Evolutionary conservation across 2,888 invertebrate species (phyloP), one percentile per base, ranked within the genome.

Genomic region (Cheilosia urbana): DNA sequence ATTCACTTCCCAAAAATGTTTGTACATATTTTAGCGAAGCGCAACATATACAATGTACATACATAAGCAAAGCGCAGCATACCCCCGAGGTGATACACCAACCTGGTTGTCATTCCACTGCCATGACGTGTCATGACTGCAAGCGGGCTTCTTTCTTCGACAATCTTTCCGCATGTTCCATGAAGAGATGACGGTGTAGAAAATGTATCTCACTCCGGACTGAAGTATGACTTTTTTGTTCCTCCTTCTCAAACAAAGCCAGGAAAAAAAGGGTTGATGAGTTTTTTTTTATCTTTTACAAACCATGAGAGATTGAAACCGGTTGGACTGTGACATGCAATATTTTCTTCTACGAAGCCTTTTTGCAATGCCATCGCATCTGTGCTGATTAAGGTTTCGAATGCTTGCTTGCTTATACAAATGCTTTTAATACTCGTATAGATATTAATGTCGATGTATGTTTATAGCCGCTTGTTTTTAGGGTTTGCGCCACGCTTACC

Each of bases 41-140:
- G 49, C 24, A 34, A 55, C 63, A 66, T 73, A 2, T 21, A 3
- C 24, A 21, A 21, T 21, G 21, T 21, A 2, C 75, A 63, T 69
- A 65, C 55, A 68, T 63, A 69, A 69, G 75, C 68, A 11, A 57
- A 17, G 55, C 42, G n/a, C 57, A n/a, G 55, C 42, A 40, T 45
- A 80, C 62, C 66, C 58, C 17, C 53, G 53, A 68, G 80, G 75
- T 62, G 68, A 68, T 51, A 30, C 75, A 55, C 68, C 47, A 60
- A 63, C 81, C 62, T 66, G 51, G 62, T 63, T 76, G 49, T 49
- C 63, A 80, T 73, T 63, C 58, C 47, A 53, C 45, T 27, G 69
- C 65, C 69, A 65, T 79, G 83, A 84, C 79, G 83, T 69, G 75
- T 84, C 79, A 42, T 47, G 47, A n/a, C 15, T 45, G 40, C 71